Base-by-base conservation (phyloP, 2,797 vertebrate genomes). In the Botia almorhae region DNA sequence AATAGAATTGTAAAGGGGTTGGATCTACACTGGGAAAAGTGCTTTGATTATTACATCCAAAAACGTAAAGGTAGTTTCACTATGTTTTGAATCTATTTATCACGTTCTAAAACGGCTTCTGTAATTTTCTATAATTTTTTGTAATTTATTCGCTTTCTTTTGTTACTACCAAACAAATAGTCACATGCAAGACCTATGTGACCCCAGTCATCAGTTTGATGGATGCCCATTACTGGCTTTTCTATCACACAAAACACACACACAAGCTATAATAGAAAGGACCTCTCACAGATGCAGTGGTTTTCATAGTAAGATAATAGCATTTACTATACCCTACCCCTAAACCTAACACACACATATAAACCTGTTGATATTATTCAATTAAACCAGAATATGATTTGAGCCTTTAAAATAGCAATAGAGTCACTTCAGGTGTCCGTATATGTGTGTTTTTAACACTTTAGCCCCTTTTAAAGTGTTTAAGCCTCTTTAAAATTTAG, bases 131-230 rank as follows among this genome's bases (percentile, higher is more conserved):
- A 26, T 26, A 26, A 5, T 56, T 17, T 17, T 39, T 43, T 39
- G 21, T 21, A 1, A 7, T 36, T 1, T 56, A 21, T 48, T 0
- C 4, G 4, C n/a, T 7, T 14, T 4, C 7, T 8, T 17, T 60
- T 64, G 58, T 50, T 19, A 64, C 77, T 81, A 36, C 56, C 48
- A 61, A 39, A 21, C 64, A 74, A 51, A 78, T n/a, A 56, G 87
- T 89, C 87, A 91, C 90, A 86, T 90, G 90, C 86, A 70, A 85
- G 74, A 76, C 88, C 90, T 86, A 85, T 89, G 91, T 93, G 93
- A 92, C 90, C 91, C 83, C 84, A 84, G 87, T 85, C 92, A 92
- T 92, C 85, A 90, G 82, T 78, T 48, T 85, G 79, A 86, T 89
- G 86, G 89, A 88, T 92, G 89, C 85, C 85, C 90, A 89, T 87